These are phyloP conservation scores for Tridacna gigas DNA, from an alignment of 2,888 invertebrate genomes.

Conservation along the genomic window DNA sequence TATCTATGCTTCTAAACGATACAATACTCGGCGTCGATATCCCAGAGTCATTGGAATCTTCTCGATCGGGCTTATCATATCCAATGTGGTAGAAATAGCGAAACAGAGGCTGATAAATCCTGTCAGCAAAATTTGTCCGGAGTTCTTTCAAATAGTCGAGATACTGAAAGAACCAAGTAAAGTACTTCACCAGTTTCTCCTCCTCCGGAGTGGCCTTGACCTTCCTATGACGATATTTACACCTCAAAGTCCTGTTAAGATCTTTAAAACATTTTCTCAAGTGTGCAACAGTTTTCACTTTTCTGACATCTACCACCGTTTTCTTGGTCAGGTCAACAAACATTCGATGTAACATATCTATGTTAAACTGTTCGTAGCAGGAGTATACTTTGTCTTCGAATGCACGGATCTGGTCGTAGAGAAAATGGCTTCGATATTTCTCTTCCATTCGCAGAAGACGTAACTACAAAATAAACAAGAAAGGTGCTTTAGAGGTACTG, in stretches of 20 bases:
- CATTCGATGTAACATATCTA: slow-evolving; percentile 72
- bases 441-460: slow-evolving; percentile 73
- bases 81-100: slow-evolving; percentile 73
- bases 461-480: slow-evolving; percentile 62
- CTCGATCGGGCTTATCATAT: slow-evolving; percentile 59
- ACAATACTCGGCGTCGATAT: slow-evolving; percentile 71
- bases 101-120: slow-evolving; percentile 76
- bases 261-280: slow-evolving; percentile 61
- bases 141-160: slow-evolving; percentile 75
- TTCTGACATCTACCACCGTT: slow-evolving; percentile 62
- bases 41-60: slow-evolving; percentile 67
- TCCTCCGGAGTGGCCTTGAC: slow-evolving; percentile 54
- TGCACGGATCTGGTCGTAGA: slow-evolving; percentile 74
- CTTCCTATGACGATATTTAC: slow-evolving; percentile 61
- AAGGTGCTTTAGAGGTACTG: no score
- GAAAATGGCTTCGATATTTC: slow-evolving; percentile 72
- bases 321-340: slow-evolving; percentile 58
- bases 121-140: slow-evolving; percentile 72
- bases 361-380: slow-evolving; percentile 73
- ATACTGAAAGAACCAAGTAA: slow-evolving; percentile 78
- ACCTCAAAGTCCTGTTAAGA: slow-evolving; percentile 53
- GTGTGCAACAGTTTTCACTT: slow-evolving; percentile 62
- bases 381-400: slow-evolving; percentile 77
- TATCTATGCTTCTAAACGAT: slow-evolving; percentile 67
- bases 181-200: slow-evolving; percentile 71